These are phyloP conservation scores for Plestiodon gilberti DNA, from an alignment of 2,113 vertebrate species.

Conservation along the genomic window DNA sequence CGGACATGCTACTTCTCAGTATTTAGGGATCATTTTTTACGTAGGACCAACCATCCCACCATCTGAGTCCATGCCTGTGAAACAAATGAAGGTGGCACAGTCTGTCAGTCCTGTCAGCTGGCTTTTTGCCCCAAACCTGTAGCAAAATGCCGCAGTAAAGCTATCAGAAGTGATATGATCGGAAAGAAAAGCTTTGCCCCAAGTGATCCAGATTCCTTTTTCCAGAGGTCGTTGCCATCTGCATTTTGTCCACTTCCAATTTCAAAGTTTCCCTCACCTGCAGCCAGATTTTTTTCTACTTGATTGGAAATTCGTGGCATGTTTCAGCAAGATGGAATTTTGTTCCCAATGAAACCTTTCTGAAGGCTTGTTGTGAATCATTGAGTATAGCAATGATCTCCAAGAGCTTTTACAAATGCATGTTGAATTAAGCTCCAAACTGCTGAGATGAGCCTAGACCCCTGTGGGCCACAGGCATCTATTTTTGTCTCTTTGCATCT, in stretches of 20 bases:
- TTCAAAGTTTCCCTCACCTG: constrained; percentile 16
- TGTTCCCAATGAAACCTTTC: not conserved
- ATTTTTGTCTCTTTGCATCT: not conserved
- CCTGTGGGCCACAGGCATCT: constrained; percentile 21
- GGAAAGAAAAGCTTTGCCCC: constrained; percentile 34
- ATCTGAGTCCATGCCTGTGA: not conserved
- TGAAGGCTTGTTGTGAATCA: not conserved
- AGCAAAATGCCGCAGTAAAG: not conserved
- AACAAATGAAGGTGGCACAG: too few relatives aligned
- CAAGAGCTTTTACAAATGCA: constrained; percentile 11
- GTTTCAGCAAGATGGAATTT: constrained; percentile 15
- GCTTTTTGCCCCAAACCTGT: not conserved
- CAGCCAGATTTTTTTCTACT: constrained; percentile 1
- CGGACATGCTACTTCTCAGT: too few relatives aligned
- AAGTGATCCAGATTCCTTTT: not conserved
- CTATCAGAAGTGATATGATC: not conserved
- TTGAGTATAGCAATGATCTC: not conserved
- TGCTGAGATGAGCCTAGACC: not conserved
- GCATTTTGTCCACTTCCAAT: constrained; percentile 17
- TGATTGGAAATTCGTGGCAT: constrained; percentile 16
- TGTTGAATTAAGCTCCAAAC: not conserved
- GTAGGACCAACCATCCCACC: too few relatives aligned
- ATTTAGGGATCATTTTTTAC: too few relatives aligned
- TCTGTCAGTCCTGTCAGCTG: not conserved
- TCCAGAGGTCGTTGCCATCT: constrained; percentile 1